Evolutionary conservation across 1,140 invertebrate genomes (phyloP).

Genomic region (Condylostylus longicornis): DNA sequence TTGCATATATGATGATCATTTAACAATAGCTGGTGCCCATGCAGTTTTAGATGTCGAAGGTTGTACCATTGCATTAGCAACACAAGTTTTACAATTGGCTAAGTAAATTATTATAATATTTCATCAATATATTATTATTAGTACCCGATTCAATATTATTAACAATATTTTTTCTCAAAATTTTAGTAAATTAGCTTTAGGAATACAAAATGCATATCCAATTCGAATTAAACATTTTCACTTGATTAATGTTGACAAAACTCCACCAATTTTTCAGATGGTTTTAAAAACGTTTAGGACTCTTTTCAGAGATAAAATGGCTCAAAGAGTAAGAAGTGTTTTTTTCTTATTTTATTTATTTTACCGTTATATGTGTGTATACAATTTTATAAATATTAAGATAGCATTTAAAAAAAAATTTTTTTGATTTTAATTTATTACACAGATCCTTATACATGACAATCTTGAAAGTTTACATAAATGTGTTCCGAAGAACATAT

Average conservation of each 20-base stretch:
- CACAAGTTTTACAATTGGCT: slow-evolving; percentile 19
- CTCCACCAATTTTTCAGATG: slow-evolving; percentile 28
- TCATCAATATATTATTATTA: background rate
- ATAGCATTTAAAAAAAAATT: too few species aligned
- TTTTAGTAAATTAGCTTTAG: background rate
- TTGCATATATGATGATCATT: too few species aligned
- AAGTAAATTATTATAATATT: slow-evolving; percentile 30
- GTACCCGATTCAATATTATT: slow-evolving; percentile 3
- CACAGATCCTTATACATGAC: slow-evolving; percentile 19
- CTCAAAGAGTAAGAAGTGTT: slow-evolving; percentile 18
- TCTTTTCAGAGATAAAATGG: slow-evolving; percentile 32
- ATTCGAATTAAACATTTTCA: slow-evolving; percentile 31
- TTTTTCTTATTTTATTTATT: background rate
- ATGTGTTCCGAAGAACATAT: slow-evolving; percentile 28
- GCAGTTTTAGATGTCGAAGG: slow-evolving; percentile 19
- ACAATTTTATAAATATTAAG: slow-evolving; percentile 34
- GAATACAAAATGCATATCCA: slow-evolving; percentile 21
- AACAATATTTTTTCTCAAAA: slow-evolving; percentile 31
- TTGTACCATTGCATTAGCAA: slow-evolving; percentile 29
- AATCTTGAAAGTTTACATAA: slow-evolving; percentile 32
- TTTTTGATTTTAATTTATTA: background rate
- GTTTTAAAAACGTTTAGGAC: slow-evolving; percentile 29
- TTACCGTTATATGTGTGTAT: background rate
- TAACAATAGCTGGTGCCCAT: too few species aligned
- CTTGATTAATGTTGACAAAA: slow-evolving; percentile 32